Conservation (phyloP, 1,140 invertebrate species). For the Battus philenor region DNA sequence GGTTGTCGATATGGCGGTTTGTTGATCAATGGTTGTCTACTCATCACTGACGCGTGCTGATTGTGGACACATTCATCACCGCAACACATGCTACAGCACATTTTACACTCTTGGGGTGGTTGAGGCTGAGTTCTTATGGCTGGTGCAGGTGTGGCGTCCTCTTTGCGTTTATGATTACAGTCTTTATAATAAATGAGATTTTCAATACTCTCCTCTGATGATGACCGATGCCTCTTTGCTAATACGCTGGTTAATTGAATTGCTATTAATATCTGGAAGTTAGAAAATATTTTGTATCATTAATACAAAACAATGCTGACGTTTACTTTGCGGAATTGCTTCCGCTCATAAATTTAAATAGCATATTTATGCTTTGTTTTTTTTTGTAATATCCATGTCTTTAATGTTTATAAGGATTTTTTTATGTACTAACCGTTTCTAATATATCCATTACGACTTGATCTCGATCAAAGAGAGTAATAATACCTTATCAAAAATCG, state of each 20-base stretch:
- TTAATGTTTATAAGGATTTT: background rate
- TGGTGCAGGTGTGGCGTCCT: background rate
- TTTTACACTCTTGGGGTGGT: conserved; percentile 29
- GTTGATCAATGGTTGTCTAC: background rate
- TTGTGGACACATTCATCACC: conserved; percentile 40
- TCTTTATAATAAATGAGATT: conserved; percentile 61
- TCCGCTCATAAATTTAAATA: background rate
- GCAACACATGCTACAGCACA: conserved; percentile 44
- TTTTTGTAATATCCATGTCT: background rate
- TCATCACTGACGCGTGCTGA: conserved; percentile 17
- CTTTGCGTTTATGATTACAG: conserved; percentile 41
- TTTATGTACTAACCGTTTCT: conserved; percentile 10
- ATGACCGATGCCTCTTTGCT: conserved; percentile 31
- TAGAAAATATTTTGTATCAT: conserved; percentile 5
- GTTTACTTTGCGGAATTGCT: too few species aligned
- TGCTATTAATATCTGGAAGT: conserved; percentile 33
- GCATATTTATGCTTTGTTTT: background rate
- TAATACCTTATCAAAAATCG: conserved; percentile 1
- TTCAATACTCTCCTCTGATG: conserved; percentile 57
- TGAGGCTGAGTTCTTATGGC: background rate
- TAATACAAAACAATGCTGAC: too few species aligned
- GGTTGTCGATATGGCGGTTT: conserved; percentile 4
- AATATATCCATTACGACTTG: conserved; percentile 15
- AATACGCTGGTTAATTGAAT: conserved; percentile 27
- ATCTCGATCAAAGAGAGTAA: background rate